Evolutionary conservation across 2,113 vertebrate species (phyloP), one percentile per base, ranked within the genome.

Genomic region (Osmerus mordax): DNA sequence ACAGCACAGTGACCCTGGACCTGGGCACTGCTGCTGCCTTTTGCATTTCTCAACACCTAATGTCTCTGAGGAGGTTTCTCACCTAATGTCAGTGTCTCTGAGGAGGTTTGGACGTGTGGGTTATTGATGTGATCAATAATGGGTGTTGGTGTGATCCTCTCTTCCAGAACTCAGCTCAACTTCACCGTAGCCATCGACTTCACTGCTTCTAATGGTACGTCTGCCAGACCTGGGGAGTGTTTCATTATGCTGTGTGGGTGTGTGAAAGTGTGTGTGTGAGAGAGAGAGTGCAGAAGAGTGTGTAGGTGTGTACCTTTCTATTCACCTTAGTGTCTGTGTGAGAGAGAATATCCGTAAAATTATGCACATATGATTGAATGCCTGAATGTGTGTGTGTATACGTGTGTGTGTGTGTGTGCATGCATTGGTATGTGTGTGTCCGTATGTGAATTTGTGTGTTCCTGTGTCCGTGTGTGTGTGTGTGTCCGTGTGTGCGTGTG

Each of bases 111-210:
- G 7, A 12, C 9, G 41, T 47, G 41, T 47, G 51, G 63, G 28
- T 16, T 25, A 47, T 29, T 67, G 64, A 67, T 47, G 21, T 21
- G 21, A 21, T 21, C 21, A 21, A 21, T 21, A 21, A 21, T 21
- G 21, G 41, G 8, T 56, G 6, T 69, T 56, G 54, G 3, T 56
- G 65, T 78, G 71, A 65, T 69, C 82, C 54, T 59, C 64, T 72
- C 23, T 69, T 53, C 77, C 84, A 99, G 97, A 89, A 99, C 97
- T 0, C 97, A 99, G 83, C 90, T 99, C 80, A 99, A 99, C 91
- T 99, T 99, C 91, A 99, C 97, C 0, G 97, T 99, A 6, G 97
- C 97, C 29, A 98, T 99, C 21, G 97, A 99, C 89, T 99, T 98
- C 91, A 99, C 97, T 14, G 97, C 97, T 54, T 99, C 97, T 75